Base-by-base conservation (phyloP, 1,140 invertebrate species). In the Trichoplusia ni region DNA sequence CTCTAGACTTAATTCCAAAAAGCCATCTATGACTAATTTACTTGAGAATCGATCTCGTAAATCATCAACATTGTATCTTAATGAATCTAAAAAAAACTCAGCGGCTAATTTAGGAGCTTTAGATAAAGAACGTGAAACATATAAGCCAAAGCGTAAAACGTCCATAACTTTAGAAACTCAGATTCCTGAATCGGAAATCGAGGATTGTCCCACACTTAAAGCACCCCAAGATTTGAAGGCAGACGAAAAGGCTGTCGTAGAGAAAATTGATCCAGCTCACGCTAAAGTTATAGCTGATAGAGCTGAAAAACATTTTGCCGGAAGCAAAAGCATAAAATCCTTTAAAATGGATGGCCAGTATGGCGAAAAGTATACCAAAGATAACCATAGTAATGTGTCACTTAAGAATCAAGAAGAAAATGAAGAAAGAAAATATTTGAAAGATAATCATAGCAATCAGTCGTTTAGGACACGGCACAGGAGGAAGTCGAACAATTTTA, bases 171-270 rank as follows among this genome's bases (percentile, higher is more conserved):
- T 86, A n/a, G 81, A 90, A 58, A 79, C 77, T 4, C 78, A 86
- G 35, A 92, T 92, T 70, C 81, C 81, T 23, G 91, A 91, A 79
- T 89, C 86, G 6, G 86, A 87, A 78, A 87, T 87, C 64, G 89
- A 90, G 77, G 89, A 91, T 67, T 90, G 87, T 47, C 89, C 90
- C 14, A 88, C 86, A 33, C 69, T 90, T 9, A 91, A 91, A 75
- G 90, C 88, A 31, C 89, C 88, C 3, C 90, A 91, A 67, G 89
- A 91, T 75, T 78, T 91, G 63, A 91, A 90, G 72, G 91, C 90
- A 31, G 86, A 91, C 25, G 91, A 92, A 81, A 90, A 91, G 64
- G 82, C 64, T 23, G 83, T 71, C 6, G 84, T 86, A 6, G 81
- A 83, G 81, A 86, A 76, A 27, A 86, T 89, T 46, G 84, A 88